phyloP scores from a whole-genome alignment of 1,140 invertebrate species.

The Drosophila quadrilineata region DNA sequence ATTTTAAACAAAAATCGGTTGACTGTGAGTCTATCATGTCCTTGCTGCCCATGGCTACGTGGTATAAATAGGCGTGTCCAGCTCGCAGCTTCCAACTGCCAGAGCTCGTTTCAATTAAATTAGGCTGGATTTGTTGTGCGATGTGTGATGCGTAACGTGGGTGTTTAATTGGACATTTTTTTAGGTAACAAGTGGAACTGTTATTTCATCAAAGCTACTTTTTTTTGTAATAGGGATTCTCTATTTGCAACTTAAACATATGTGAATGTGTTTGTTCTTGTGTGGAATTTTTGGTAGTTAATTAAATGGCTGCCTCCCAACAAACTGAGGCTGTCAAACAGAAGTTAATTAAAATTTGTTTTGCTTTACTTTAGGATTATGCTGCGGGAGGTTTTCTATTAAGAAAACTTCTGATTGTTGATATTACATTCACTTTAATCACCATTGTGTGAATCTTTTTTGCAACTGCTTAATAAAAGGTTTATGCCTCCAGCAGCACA shows the following conservation, averaged over 20 bases:
- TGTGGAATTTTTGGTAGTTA: conserved; percentile 14
- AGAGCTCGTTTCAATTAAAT: conserved; percentile 53
- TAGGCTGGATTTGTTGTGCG: conserved; percentile 35
- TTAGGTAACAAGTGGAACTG: conserved; percentile 11
- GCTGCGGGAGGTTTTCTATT: conserved; percentile 45
- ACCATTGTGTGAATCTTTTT: conserved; percentile 11
- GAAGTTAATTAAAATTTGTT: conserved; percentile 74
- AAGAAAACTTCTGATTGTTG: conserved; percentile 13
- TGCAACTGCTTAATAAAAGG: conserved; percentile 1
- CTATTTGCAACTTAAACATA: too few species aligned
- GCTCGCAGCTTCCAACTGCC: background rate
- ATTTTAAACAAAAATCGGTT: too few species aligned
- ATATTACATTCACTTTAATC: conserved; percentile 12
- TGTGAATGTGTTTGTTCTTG: background rate
- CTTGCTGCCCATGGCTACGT: too few species aligned
- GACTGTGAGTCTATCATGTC: too few species aligned
- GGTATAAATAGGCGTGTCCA: conserved; percentile 1
- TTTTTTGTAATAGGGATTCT: conserved; percentile 5
- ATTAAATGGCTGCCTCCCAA: conserved; percentile 10
- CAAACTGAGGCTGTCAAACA: conserved; percentile 11
- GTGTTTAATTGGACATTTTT: conserved; percentile 34
- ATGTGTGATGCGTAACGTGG: conserved; percentile 43
- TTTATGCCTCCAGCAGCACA: background rate
- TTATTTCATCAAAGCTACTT: conserved; percentile 15
- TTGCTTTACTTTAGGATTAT: conserved; percentile 51